Evolutionary conservation across 2,888 invertebrate species (phyloP).

Genomic region (Thysanoteuthis rhombus): DNA sequence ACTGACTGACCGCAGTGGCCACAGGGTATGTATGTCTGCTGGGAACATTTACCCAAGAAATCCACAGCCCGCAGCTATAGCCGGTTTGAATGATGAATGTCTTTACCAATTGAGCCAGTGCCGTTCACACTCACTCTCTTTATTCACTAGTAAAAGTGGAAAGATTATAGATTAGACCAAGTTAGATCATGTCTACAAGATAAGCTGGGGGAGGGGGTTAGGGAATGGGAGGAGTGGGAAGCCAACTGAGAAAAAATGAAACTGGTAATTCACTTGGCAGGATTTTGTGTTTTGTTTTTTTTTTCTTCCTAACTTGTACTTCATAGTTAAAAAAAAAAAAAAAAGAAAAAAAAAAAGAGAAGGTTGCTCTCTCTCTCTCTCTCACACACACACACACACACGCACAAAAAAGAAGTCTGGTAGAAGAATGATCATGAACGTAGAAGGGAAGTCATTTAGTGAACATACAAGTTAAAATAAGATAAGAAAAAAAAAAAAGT

Average conservation of each 20-base stretch:
- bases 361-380: neutral
- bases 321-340: neutral
- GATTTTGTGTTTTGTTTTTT: neutral
- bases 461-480: slow-evolving; percentile 12
- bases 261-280: neutral
- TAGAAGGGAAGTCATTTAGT: neutral
- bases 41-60: too few relatives aligned
- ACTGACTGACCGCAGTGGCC: neutral
- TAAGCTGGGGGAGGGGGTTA: neutral
- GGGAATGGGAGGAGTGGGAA: neutral
- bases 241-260: neutral
- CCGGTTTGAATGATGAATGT: neutral
- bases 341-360: too few relatives aligned
- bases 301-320: neutral
- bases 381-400: neutral
- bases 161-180: neutral
- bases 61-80: too few relatives aligned
- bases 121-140: neutral
- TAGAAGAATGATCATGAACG: neutral
- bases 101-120: neutral
- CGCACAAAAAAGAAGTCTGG: neutral
- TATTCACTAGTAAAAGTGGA: too few relatives aligned
- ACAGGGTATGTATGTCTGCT: neutral
- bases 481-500: neutral
- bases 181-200: neutral